Percentiles rank a stretch among this genome's conserved stretches.
Conservation (phyloP, 2,888 invertebrate species). For the Drepanosiphum platanoidis region DNA sequence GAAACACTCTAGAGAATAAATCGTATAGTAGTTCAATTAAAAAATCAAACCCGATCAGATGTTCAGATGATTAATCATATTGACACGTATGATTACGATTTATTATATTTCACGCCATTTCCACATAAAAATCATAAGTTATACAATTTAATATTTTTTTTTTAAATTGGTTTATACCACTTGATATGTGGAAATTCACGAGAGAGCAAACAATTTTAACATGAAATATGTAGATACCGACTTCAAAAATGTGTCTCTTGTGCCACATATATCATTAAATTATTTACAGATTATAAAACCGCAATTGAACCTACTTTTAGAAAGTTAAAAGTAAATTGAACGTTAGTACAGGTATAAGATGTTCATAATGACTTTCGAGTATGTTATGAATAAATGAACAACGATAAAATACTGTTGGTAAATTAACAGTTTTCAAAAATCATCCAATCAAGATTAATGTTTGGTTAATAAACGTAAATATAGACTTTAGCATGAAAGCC, state of each 20-base stretch:
- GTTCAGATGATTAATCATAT: not conserved
- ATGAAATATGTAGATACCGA: conserved; percentile 22
- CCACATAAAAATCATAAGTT: not conserved
- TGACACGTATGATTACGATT: too few relatives aligned
- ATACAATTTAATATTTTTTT: not conserved
- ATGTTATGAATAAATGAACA: not conserved
- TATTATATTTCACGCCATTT: too few relatives aligned
- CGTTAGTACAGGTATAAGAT: not conserved
- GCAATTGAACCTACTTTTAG: not conserved
- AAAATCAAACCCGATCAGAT: too few relatives aligned
- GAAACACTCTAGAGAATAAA: too few relatives aligned
- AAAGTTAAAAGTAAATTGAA: not conserved
- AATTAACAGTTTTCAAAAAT: too few relatives aligned
- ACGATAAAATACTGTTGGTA: too few relatives aligned
- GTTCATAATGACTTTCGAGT: not conserved
- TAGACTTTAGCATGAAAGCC: too few relatives aligned
- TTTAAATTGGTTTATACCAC: not conserved
- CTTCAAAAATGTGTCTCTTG: not conserved
- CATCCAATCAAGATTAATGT: too few relatives aligned
- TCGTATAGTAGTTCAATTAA: too few relatives aligned
- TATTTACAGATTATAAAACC: conserved; percentile 17
- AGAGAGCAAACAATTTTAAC: not conserved
- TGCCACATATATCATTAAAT: not conserved
- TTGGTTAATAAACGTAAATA: too few relatives aligned
- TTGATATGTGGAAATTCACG: not conserved